Conservation (phyloP, 2,888 invertebrate genomes). For the Dendrolimus houi region DNA sequence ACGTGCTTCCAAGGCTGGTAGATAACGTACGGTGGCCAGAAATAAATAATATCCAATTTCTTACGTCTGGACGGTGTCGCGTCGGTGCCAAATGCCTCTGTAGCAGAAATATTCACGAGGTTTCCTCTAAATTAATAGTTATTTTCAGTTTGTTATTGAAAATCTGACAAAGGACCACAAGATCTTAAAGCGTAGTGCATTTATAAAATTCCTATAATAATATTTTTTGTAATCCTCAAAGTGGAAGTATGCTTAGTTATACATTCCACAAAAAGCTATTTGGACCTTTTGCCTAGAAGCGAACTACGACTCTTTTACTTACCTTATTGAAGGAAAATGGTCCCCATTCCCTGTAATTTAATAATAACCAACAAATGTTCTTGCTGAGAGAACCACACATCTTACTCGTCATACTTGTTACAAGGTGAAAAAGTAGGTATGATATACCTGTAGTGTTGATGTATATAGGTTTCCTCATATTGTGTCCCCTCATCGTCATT, state of each 20-base stretch:
- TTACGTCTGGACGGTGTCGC: conserved; percentile 22
- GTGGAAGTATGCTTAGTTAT: too few relatives aligned
- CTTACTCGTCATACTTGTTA: background rate
- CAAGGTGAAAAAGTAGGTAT: background rate
- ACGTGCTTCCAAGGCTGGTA: conserved; percentile 7
- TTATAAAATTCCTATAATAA: too few relatives aligned
- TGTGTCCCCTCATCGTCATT: too few relatives aligned
- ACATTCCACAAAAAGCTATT: too few relatives aligned
- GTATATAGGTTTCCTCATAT: too few relatives aligned
- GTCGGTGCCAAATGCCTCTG: background rate
- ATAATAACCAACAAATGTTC: background rate
- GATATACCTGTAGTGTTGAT: background rate
- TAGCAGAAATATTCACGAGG: background rate
- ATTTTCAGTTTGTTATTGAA: background rate
- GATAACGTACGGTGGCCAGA: conserved; percentile 20
- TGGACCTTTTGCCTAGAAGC: too few relatives aligned
- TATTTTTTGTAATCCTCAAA: too few relatives aligned
- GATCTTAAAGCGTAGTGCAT: background rate
- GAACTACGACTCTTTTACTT: too few relatives aligned
- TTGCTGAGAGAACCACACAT: background rate
- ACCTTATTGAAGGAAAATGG: too few relatives aligned
- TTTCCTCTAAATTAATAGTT: background rate
- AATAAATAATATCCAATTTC: conserved; percentile 45
- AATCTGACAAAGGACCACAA: background rate
- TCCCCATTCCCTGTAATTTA: too few relatives aligned